Percentiles rank a stretch among this genome's conserved stretches.
Evolutionary conservation across 2,888 invertebrate genomes (phyloP).

Genomic region (Leptopilina drosophilae): DNA sequence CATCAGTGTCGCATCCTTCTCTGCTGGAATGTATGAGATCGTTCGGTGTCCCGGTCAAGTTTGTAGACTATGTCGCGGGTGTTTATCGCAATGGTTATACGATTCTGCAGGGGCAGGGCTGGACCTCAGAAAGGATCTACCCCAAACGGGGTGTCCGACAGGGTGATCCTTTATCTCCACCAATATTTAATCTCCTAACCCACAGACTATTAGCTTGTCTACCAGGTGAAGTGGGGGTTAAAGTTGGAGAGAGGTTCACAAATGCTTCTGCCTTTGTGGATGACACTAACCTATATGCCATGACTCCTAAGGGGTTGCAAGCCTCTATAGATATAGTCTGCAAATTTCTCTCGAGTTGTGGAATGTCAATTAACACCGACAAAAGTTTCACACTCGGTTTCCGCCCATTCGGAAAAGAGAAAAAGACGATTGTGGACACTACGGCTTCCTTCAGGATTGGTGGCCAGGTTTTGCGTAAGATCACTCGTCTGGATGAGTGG

Average conservation of each 20-base stretch:
- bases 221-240: slow-evolving; percentile 37
- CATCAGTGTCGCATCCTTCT: slow-evolving; percentile 45
- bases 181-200: slow-evolving; percentile 46
- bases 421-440: neutral
- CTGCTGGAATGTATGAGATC: slow-evolving; percentile 26
- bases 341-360: neutral
- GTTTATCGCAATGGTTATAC: slow-evolving; percentile 38
- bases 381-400: slow-evolving; percentile 5
- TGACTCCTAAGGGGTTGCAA: slow-evolving; percentile 60
- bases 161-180: slow-evolving; percentile 46
- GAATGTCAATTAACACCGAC: neutral
- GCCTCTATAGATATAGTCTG: neutral
- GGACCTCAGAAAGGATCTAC: slow-evolving; percentile 40
- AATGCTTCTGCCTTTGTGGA: slow-evolving; percentile 32
- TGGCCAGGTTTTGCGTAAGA: neutral
- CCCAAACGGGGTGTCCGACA: slow-evolving; percentile 44
- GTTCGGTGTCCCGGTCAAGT: slow-evolving; percentile 35
- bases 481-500: neutral
- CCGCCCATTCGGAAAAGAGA: neutral
- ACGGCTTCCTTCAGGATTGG: neutral
- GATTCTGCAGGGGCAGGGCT: slow-evolving; percentile 27
- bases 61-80: slow-evolving; percentile 42
- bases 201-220: slow-evolving; percentile 37
- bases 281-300: slow-evolving; percentile 39
- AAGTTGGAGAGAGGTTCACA: slow-evolving; percentile 14